Base-by-base conservation (phyloP, 1,140 invertebrate species). In the Cryptotermes secundus region DNA sequence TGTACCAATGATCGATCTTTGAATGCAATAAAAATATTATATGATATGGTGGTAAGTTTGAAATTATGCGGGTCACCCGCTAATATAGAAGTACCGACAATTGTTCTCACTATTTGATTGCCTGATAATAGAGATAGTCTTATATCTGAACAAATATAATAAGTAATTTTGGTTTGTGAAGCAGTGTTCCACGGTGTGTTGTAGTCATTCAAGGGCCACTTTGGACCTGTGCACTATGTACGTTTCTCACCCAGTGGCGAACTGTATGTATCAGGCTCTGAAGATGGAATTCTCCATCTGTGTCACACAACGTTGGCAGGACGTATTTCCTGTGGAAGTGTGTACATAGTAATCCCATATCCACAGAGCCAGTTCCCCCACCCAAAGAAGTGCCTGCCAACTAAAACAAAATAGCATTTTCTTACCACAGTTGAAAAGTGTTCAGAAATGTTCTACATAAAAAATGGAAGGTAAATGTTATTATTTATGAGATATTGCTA, bases 281-380 rank as follows among this genome's bases (percentile, higher is more conserved):
- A 99, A 90, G 98, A 99, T 91, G 98, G 98, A 81, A 99, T 98
- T 19, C 92, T 99, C 72, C 93, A 98, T 86, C 91, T 99, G 82
- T 98, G 97, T 97, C 97, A 98, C 90, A 97, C 96, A 31, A 95
- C 95, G 93, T 99, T 85, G 98, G 98, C 84, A 98, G 98, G 89
- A 98, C 96, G 12, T 99, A 99, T 88, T 98, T 98, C n/a, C 91
- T 99, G 24, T 99, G 98, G 98, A 97, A 98, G 88, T 97, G 96
- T 90, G 92, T 96, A 80, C 94, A 96, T 83, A 89, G 88, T 35
- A 35, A 35, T 19, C 80, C 80, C 9, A 49, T 79, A 42, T 24
- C 38, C 6, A 42, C 72, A n/a, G 65, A 79, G 26, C 35, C 83
- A 22, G n/a, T 83, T 16, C n/a, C 34, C 16, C 83, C 83, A 36